phyloP scores from a whole-genome alignment of 2,888 invertebrate genomes.

The Corythucha ciliata region DNA sequence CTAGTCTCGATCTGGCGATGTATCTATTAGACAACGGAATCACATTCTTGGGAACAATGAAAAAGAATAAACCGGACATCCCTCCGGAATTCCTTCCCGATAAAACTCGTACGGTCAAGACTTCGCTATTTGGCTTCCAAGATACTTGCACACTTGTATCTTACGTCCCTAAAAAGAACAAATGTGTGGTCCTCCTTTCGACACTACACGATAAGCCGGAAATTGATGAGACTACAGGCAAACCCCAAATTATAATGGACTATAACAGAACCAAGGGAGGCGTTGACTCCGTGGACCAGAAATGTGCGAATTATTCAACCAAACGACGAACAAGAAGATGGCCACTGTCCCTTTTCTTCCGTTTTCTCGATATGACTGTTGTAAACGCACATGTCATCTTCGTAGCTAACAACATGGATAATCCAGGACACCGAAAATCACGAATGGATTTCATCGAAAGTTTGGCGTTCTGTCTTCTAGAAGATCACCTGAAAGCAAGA shows the following conservation, averaged over 20 bases:
- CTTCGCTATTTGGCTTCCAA: constrained; percentile 14
- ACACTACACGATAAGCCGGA: constrained; percentile 29
- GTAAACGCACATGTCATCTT: too few species aligned
- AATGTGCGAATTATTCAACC: constrained; percentile 10
- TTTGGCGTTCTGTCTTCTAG: too few species aligned
- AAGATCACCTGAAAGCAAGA: too few species aligned
- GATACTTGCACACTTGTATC: constrained; percentile 30
- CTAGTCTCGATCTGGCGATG: constrained; percentile 34
- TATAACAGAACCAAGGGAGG: constrained; percentile 28
- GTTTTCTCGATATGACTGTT: constrained; percentile 8
- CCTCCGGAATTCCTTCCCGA: constrained; percentile 27
- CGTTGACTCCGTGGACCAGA: constrained; percentile 21
- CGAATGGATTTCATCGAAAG: too few species aligned
- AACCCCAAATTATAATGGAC: constrained; percentile 30
- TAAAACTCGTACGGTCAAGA: constrained; percentile 13
- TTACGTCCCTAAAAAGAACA: constrained; percentile 36
- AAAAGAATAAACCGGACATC: constrained; percentile 32
- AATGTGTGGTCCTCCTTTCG: constrained; percentile 29
- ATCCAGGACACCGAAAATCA: too few species aligned
- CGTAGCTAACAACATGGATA: too few species aligned
- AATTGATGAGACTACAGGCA: constrained; percentile 24
- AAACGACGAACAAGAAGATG: constrained; percentile 19
- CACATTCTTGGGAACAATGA: constrained; percentile 32
- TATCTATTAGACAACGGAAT: constrained; percentile 32
- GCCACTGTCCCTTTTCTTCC: constrained; percentile 18